Conservation (phyloP, 2,113 vertebrate species). For the Tenrec ecaudatus region DNA sequence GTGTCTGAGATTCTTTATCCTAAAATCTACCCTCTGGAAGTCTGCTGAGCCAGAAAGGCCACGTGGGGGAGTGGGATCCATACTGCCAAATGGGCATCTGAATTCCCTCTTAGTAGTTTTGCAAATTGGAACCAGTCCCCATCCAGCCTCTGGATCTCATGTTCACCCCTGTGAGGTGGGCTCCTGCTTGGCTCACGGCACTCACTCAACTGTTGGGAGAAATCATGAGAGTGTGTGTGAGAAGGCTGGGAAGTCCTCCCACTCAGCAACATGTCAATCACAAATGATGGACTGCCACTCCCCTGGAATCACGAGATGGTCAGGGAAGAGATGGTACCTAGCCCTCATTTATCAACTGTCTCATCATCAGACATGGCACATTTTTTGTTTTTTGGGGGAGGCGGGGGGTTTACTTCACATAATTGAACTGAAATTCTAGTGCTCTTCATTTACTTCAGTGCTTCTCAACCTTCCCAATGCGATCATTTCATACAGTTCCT, state of each 20-base stretch:
- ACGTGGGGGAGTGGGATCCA: not conserved
- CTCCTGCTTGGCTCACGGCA: not conserved
- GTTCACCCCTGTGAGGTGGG: not conserved
- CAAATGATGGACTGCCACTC: too few relatives aligned
- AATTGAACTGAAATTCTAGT: too few relatives aligned
- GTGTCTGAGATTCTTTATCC: not conserved
- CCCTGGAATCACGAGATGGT: not conserved
- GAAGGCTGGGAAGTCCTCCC: not conserved
- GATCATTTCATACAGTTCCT: too few relatives aligned
- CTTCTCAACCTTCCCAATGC: too few relatives aligned
- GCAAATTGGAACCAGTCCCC: not conserved
- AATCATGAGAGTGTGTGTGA: not conserved
- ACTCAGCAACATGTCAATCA: not conserved
- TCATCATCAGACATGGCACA: too few relatives aligned
- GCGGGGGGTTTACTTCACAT: too few relatives aligned
- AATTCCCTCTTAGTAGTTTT: not conserved
- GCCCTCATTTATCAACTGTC: too few relatives aligned
- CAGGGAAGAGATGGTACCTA: too few relatives aligned
- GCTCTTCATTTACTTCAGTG: too few relatives aligned
- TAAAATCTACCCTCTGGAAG: not conserved
- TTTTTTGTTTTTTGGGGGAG: too few relatives aligned
- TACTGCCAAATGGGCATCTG: accelerated
- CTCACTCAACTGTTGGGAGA: not conserved
- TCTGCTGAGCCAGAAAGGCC: not conserved
- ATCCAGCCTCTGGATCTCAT: not conserved